Percentiles rank a stretch among this genome's conserved stretches.
These are phyloP conservation scores for Sebastes taczanowskii DNA, from an alignment of 2,797 vertebrate species.

Conservation along the genomic window DNA sequence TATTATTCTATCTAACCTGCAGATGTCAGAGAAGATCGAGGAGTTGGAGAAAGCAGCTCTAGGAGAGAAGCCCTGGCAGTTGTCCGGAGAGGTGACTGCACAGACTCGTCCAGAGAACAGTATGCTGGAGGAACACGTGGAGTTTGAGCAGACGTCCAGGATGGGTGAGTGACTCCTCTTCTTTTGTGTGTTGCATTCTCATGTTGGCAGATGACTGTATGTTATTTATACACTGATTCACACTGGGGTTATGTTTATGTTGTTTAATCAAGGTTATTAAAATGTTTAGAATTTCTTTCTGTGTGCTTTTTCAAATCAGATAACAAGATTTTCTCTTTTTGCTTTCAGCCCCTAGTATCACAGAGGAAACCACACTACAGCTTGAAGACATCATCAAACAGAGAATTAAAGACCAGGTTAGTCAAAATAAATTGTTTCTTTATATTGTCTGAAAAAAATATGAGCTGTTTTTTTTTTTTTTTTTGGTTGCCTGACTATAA, in stretches of 20 bases:
- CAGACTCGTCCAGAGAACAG: constrained; percentile 96
- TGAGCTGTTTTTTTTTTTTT: background rate
- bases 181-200: background rate
- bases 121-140: constrained; percentile 91
- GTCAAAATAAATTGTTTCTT: background rate
- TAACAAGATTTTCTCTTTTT: background rate
- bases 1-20: background rate
- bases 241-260: background rate
- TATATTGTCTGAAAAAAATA: background rate
- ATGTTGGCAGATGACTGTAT: background rate
- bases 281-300: background rate
- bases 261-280: background rate
- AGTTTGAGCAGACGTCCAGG: constrained; percentile 90
- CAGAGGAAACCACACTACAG: constrained; percentile 94
- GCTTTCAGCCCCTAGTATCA: constrained; percentile 89
- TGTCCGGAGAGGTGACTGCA: constrained; percentile 90
- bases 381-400: constrained; percentile 98
- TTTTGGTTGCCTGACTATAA: background rate
- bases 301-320: background rate
- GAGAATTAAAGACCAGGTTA: constrained; percentile 95
- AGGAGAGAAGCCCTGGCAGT: constrained; percentile 92
- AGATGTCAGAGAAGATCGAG: constrained; percentile 92
- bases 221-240: background rate
- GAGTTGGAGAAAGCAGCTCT: constrained; percentile 89
- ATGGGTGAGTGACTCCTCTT: constrained; percentile 78